These are phyloP conservation scores for Smittia sp. DNA, from an alignment of 2,888 invertebrate genomes.

Conservation along the genomic window DNA sequence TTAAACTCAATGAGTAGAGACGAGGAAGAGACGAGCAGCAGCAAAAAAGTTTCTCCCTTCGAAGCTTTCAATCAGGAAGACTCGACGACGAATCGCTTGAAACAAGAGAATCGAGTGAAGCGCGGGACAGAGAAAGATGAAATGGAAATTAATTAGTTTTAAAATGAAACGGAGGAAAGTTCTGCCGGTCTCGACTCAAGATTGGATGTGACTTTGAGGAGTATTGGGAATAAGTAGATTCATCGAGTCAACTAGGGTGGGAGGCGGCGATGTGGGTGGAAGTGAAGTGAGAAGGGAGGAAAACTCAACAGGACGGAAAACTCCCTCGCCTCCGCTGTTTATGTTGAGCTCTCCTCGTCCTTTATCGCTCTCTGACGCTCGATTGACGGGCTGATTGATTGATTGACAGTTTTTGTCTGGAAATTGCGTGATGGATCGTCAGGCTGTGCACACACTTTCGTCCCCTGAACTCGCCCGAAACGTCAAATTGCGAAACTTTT, in stretches of 20 bases:
- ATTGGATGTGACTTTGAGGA: slow-evolving; percentile 20
- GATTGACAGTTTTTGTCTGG: slow-evolving; percentile 37
- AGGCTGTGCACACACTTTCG: neutral
- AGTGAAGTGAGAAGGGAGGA: too few species aligned
- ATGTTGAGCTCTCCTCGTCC: neutral
- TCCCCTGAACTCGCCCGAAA: neutral
- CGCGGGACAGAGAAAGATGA: slow-evolving; percentile 5
- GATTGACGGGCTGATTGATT: slow-evolving; percentile 16
- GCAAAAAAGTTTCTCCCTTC: neutral
- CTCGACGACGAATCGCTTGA: neutral
- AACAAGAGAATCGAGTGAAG: neutral
- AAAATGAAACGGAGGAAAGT: neutral
- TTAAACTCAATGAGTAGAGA: slow-evolving; percentile 36
- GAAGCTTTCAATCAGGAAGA: neutral
- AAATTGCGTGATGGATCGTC: slow-evolving; percentile 13
- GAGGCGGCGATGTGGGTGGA: neutral
- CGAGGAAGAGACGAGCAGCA: neutral
- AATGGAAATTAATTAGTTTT: slow-evolving; percentile 33
- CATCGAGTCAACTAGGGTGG: too few species aligned
- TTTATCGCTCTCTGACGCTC: neutral
- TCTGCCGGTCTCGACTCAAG: neutral
- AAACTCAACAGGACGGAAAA: neutral
- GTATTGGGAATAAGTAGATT: slow-evolving; percentile 22
- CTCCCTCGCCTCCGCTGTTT: neutral
- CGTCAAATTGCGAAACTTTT: neutral